These are phyloP conservation scores for Eulemur coronatus DNA, from an alignment of 2,797 vertebrate species.

Conservation along the genomic window DNA sequence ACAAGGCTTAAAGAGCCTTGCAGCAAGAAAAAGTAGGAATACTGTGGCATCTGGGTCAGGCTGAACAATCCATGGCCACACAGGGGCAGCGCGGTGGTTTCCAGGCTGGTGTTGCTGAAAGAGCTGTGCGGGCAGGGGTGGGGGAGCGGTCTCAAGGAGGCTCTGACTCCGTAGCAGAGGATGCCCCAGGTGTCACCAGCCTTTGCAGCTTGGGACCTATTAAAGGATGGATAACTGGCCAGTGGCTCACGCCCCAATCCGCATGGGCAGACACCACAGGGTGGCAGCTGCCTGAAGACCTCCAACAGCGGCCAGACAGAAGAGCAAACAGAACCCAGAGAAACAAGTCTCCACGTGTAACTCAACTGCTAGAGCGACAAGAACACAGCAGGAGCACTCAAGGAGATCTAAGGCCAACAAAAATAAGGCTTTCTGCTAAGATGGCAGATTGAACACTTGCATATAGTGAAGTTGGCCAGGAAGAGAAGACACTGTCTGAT, in stretches of 20 bases:
- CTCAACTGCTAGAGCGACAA: not conserved
- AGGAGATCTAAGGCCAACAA: not conserved
- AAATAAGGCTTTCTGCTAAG: not conserved
- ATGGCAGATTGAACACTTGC: not conserved
- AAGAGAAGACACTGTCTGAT: not conserved
- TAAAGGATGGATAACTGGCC: not conserved
- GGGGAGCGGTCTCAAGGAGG: not conserved
- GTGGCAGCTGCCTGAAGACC: not conserved
- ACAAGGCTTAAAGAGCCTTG: not conserved
- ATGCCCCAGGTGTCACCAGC: not conserved
- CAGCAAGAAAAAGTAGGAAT: not conserved
- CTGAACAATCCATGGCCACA: not conserved
- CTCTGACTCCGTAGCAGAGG: not conserved
- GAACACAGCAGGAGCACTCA: not conserved
- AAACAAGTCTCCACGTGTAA: not conserved
- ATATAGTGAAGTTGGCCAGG: not conserved
- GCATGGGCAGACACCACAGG: not conserved
- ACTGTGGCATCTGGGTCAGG: not conserved
- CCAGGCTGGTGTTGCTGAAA: not conserved
- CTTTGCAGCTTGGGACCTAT: not conserved
- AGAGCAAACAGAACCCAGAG: not conserved
- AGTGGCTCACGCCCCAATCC: not conserved
- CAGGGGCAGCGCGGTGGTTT: not conserved
- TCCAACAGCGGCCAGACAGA: not conserved
- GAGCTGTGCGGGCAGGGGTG: not conserved